Evolutionary conservation across 2,888 invertebrate genomes (phyloP).

Genomic region (Mesorhabditis spiculigera): DNA sequence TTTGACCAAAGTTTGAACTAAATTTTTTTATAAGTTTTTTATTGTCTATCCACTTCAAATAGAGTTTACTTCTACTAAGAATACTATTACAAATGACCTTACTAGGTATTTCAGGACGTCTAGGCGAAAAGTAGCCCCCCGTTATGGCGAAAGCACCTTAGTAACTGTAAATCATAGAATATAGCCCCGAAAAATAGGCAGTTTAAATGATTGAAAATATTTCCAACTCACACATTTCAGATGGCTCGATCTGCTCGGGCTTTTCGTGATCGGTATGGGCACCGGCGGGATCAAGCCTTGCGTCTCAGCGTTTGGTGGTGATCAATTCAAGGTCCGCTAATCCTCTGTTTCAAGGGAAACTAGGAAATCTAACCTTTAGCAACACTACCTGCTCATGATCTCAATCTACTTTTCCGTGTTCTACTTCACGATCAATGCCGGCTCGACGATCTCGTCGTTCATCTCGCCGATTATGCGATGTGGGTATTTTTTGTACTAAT

Average conservation of each 20-base stretch:
- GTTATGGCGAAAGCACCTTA: too few species aligned
- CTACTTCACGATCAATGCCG: constrained; percentile 85
- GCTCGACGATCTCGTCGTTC: constrained; percentile 81
- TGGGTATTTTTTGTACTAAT: constrained; percentile 27
- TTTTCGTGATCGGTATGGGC: constrained; percentile 61
- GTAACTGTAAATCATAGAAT: too few species aligned
- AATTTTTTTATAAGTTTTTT: too few species aligned
- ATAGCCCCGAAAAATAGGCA: too few species aligned
- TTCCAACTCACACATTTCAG: constrained; percentile 8
- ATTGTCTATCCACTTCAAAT: too few species aligned
- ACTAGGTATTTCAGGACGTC: too few species aligned
- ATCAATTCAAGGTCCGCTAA: constrained; percentile 58
- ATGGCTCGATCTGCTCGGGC: constrained; percentile 50
- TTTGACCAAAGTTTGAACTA: too few species aligned
- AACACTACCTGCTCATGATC: constrained; percentile 68
- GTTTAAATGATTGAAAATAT: too few species aligned
- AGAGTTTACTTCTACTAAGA: too few species aligned
- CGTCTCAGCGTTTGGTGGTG: constrained; percentile 64
- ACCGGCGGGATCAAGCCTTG: constrained; percentile 65
- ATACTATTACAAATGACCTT: too few species aligned
- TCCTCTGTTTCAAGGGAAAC: not conserved
- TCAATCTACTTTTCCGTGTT: constrained; percentile 86
- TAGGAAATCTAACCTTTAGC: constrained; percentile 59
- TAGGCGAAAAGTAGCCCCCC: too few species aligned
- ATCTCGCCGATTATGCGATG: constrained; percentile 81